Evolutionary conservation across 2,797 vertebrate genomes (phyloP).

Genomic region (Hipposideros larvatus): DNA sequence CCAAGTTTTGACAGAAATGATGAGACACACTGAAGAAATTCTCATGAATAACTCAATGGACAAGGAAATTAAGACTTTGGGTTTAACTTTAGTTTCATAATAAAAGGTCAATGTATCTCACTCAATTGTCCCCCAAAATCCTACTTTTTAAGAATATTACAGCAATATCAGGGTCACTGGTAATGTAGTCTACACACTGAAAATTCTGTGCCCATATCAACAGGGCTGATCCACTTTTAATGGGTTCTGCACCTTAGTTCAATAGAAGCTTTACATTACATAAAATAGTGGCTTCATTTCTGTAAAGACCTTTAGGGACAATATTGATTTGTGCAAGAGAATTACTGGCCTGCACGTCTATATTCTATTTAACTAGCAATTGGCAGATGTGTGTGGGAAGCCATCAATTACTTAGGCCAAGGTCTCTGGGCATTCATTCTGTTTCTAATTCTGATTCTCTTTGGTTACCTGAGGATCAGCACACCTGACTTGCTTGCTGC

Average conservation of each 20-base stretch:
- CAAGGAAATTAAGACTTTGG: slow-evolving; percentile 18
- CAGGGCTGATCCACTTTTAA: slow-evolving; percentile 39
- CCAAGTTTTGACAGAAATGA: slow-evolving; percentile 27
- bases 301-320: slow-evolving; percentile 56
- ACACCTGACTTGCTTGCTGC: not conserved
- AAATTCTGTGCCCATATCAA: not conserved
- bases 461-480: not conserved
- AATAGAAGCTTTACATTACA: slow-evolving; percentile 52
- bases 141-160: slow-evolving; percentile 13
- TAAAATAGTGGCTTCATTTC: slow-evolving; percentile 65
- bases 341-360: slow-evolving; percentile 42
- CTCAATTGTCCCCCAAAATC: not conserved
- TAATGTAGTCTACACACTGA: not conserved
- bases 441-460: not conserved
- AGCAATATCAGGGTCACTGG: not conserved
- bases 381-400: slow-evolving; percentile 1
- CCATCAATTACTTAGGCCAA: not conserved
- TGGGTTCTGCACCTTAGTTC: slow-evolving; percentile 18
- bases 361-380: slow-evolving; percentile 47
- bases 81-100: slow-evolving; percentile 37
- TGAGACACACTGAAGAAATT: not conserved
- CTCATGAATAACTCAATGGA: not conserved
- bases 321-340: slow-evolving; percentile 65
- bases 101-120: slow-evolving; percentile 14
- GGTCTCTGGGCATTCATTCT: not conserved